These are phyloP conservation scores for Peromyscus eremicus DNA, from an alignment of 2,797 vertebrate species.

Conservation along the genomic window DNA sequence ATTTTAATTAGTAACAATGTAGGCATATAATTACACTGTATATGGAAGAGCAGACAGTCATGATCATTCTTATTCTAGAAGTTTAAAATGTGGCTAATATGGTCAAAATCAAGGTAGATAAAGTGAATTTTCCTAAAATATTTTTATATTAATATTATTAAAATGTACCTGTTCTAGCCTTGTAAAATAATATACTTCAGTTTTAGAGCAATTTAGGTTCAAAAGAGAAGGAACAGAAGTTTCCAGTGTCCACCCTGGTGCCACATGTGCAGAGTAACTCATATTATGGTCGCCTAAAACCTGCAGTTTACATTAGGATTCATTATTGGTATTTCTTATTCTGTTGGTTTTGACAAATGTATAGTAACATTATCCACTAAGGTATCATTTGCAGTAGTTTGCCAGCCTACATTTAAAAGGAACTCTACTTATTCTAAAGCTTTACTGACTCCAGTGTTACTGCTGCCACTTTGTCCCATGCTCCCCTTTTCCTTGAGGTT, in stretches of 20 bases:
- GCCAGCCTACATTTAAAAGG: not conserved
- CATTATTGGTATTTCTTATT: not conserved
- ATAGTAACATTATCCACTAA: not conserved
- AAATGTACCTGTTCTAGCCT: not conserved
- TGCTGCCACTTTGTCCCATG: constrained; percentile 21
- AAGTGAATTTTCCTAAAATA: constrained; percentile 60
- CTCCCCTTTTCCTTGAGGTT: not conserved
- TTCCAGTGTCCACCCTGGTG: not conserved
- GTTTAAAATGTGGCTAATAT: constrained; percentile 43
- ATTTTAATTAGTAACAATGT: constrained; percentile 60
- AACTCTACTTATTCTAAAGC: not conserved
- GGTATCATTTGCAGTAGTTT: not conserved
- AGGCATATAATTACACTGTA: not conserved
- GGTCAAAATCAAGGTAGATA: constrained; percentile 52
- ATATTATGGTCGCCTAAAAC: not conserved
- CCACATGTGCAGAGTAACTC: not conserved
- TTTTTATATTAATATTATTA: not conserved
- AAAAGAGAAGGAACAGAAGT: not conserved
- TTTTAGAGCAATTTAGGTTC: constrained; percentile 39
- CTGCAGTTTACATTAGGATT: not conserved
- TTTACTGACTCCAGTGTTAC: constrained; percentile 51
- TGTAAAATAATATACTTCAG: not conserved
- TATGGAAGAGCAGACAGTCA: not conserved
- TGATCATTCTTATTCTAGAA: constrained; percentile 23
- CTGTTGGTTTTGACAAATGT: not conserved